These are phyloP conservation scores for Apamea epomidion DNA, from an alignment of 2,888 invertebrate genomes.

Conservation along the genomic window DNA sequence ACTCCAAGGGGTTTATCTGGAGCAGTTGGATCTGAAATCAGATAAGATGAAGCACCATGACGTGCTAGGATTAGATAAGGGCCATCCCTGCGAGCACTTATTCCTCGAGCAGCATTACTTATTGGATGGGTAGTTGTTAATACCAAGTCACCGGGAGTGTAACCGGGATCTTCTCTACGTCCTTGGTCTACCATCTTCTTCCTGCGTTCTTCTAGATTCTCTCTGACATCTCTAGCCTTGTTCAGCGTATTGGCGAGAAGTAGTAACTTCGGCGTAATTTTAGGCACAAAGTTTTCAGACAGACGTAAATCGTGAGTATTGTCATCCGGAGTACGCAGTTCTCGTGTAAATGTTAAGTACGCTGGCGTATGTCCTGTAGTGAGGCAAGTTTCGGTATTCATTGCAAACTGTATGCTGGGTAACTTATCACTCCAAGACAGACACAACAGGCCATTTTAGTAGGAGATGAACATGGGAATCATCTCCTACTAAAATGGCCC, in stretches of 20 bases:
- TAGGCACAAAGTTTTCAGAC: conserved; percentile 29
- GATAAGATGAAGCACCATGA: conserved; percentile 22
- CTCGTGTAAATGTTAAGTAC: conserved; percentile 24
- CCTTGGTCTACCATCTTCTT: conserved; percentile 16
- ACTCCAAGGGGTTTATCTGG: conserved; percentile 14
- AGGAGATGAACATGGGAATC: too few species aligned
- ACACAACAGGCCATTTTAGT: too few species aligned
- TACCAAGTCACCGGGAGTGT: conserved; percentile 13
- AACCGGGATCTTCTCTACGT: conserved; percentile 24
- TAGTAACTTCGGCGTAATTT: conserved; percentile 31
- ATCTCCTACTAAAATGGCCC: conserved; percentile 31
- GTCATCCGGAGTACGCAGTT: conserved; percentile 26
- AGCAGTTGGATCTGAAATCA: conserved; percentile 17
- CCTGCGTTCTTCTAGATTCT: conserved; percentile 22
- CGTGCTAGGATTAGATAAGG: conserved; percentile 22
- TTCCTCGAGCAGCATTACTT: conserved; percentile 23
- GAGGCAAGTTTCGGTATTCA: conserved; percentile 31
- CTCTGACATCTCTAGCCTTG: conserved; percentile 21
- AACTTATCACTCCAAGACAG: conserved; percentile 4
- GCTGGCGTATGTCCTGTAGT: conserved; percentile 24
- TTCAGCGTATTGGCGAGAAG: conserved; percentile 23
- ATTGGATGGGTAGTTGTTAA: conserved; percentile 20
- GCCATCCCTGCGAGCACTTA: conserved; percentile 24
- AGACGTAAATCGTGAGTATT: conserved; percentile 13
- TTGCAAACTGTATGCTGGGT: conserved; percentile 28